Percentiles rank a stretch among this genome's conserved stretches.
Evolutionary conservation across 2,888 invertebrate genomes (phyloP).

Genomic region (Nomada fucata): DNA sequence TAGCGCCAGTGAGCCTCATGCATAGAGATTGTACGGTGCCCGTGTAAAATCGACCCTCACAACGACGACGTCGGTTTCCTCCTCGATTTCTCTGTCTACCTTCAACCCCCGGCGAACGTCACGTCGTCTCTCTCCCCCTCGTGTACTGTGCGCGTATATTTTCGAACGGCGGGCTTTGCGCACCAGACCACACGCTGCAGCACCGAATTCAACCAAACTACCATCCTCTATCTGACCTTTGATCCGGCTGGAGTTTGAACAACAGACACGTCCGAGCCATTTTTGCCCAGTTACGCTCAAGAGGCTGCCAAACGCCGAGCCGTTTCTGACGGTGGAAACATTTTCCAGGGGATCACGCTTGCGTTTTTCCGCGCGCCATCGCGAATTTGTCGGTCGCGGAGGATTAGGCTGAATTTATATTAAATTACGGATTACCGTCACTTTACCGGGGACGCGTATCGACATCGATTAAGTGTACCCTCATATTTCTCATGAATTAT

Average conservation of each 20-base stretch:
- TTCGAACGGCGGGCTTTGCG: constrained; percentile 27
- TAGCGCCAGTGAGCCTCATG: constrained; percentile 81
- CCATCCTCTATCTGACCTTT: constrained; percentile 63
- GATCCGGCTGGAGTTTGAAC: constrained; percentile 50
- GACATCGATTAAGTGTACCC: constrained; percentile 68
- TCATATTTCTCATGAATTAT: constrained; percentile 67
- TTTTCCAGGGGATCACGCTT: neutral
- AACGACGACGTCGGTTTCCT: constrained; percentile 45
- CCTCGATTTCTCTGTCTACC: constrained; percentile 13
- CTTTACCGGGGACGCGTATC: constrained; percentile 40
- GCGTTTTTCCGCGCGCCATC: neutral
- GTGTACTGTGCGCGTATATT: constrained; percentile 7
- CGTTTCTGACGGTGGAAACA: neutral
- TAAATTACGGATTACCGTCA: constrained; percentile 58
- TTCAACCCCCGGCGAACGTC: constrained; percentile 5
- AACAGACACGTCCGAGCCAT: constrained; percentile 25
- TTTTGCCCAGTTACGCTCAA: constrained; percentile 24
- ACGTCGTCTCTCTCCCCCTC: constrained; percentile 1
- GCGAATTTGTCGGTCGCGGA: constrained; percentile 23
- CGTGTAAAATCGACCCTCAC: constrained; percentile 79
- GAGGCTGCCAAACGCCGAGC: neutral
- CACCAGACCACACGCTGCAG: constrained; percentile 36
- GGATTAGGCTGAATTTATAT: constrained; percentile 59
- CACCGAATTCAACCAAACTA: constrained; percentile 50
- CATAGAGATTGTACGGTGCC: constrained; percentile 82